Evolutionary conservation across 2,888 invertebrate genomes (phyloP).

Genomic region (Harpalus rubripes): DNA sequence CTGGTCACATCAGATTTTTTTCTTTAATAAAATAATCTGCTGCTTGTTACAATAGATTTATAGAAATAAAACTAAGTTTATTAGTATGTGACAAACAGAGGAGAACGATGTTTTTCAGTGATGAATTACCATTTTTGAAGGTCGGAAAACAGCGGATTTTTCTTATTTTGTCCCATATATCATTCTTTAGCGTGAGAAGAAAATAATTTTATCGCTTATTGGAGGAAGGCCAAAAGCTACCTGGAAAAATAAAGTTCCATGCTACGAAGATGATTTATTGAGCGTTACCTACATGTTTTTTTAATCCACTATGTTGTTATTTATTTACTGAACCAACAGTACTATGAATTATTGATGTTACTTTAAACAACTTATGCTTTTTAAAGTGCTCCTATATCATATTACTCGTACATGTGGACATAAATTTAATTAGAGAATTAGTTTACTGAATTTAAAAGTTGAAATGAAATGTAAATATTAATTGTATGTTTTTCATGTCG

Average conservation of each 20-base stretch:
- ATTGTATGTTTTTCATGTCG: neutral
- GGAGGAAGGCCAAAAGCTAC: slow-evolving; percentile 26
- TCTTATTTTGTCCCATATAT: slow-evolving; percentile 35
- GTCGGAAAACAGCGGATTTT: slow-evolving; percentile 22
- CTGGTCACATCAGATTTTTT: too few species aligned
- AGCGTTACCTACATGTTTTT: slow-evolving; percentile 9
- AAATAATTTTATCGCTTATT: slow-evolving; percentile 48
- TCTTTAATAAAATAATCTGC: too few species aligned
- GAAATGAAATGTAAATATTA: neutral
- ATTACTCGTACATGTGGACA: neutral
- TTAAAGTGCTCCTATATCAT: neutral
- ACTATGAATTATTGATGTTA: slow-evolving; percentile 11
- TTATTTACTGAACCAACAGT: slow-evolving; percentile 18
- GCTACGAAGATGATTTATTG: slow-evolving; percentile 21
- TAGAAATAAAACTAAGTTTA: too few species aligned
- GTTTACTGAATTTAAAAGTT: neutral
- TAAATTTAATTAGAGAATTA: neutral
- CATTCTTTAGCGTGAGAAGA: slow-evolving; percentile 38
- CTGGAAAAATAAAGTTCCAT: slow-evolving; percentile 39
- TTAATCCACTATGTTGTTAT: slow-evolving; percentile 13
- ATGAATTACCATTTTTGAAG: neutral
- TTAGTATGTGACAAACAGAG: too few species aligned
- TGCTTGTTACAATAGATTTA: too few species aligned
- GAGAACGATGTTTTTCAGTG: too few species aligned
- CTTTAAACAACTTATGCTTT: slow-evolving; percentile 2